phyloP scores from a whole-genome alignment of 1,140 invertebrate species.

The Cydia pomonella region DNA sequence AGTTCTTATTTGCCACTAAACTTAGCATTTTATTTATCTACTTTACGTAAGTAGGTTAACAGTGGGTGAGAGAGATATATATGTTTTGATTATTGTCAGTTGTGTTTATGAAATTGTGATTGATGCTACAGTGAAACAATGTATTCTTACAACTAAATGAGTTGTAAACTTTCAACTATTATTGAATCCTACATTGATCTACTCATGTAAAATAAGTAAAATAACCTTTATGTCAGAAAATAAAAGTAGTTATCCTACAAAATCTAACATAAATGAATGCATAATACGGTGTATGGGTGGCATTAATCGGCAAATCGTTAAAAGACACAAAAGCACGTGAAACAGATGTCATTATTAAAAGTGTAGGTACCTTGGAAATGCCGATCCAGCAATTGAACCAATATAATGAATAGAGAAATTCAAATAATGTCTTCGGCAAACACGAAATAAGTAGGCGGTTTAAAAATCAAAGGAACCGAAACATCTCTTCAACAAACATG shows the following conservation, averaged over 20 bases:
- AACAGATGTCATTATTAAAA: slow-evolving; percentile 41
- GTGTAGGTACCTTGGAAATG: slow-evolving; percentile 38
- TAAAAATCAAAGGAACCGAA: slow-evolving; percentile 58
- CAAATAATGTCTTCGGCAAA: slow-evolving; percentile 49
- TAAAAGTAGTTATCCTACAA: not conserved
- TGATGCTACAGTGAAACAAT: too few relatives aligned
- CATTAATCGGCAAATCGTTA: not conserved
- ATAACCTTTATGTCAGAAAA: not conserved
- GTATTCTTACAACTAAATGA: too few relatives aligned
- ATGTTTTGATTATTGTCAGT: too few relatives aligned
- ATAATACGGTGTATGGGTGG: not conserved
- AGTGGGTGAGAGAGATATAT: too few relatives aligned
- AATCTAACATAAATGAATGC: not conserved
- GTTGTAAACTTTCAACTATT: too few relatives aligned
- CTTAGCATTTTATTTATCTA: too few relatives aligned
- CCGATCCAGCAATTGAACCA: slow-evolving; percentile 44
- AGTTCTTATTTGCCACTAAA: too few relatives aligned
- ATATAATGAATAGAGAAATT: slow-evolving; percentile 44
- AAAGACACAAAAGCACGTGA: slow-evolving; percentile 38
- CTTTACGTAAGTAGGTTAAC: too few relatives aligned
- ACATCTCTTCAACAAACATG: slow-evolving; percentile 57
- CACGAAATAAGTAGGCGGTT: slow-evolving; percentile 45
- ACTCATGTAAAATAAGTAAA: too few relatives aligned
- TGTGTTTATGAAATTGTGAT: too few relatives aligned
- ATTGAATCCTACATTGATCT: too few relatives aligned